Base-by-base conservation (phyloP, 2,113 vertebrate species). In the Otocyon megalotis region DNA sequence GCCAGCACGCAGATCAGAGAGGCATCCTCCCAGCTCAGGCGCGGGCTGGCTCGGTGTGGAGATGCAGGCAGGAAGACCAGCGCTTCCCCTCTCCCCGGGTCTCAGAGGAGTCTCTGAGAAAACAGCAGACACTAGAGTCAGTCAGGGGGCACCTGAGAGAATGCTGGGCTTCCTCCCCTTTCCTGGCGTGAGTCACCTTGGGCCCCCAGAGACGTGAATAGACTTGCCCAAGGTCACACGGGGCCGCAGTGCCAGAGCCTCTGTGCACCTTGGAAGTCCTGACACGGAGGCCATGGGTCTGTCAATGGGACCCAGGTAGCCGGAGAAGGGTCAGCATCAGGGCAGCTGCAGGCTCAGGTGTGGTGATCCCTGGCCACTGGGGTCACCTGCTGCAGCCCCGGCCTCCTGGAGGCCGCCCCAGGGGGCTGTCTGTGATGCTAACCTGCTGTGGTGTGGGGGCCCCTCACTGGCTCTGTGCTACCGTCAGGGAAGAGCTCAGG, bases 381-480 rank as follows among this genome's bases (percentile, higher is more conserved):
- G 62, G 56, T 22, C 20, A 76, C 26, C 4, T 0, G 43, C 7
- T 28, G 43, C 14, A 54, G 50, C 60, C 63, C 17, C 3, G 1
- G 4, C 5, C 3, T 32, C 37, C n/a, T 10, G 12, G 32, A 60
- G 56, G 35, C 16, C 63, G 43, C 28, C 48, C 24, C 0, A 0
- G 9, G n/a, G 28, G 11, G 24, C 53, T 35, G 62, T 48, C 74
- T 5, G 74, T 77, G 14, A 50, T 15, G 26, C 74, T 30, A 26
- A 1, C 16, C 9, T 48, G 53, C 8, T 4, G 0, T n/a, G 35
- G 11, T 0, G 0, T 4, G 14, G 12, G 24, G 24, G n/a, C 15
- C 17, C 13, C 65, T 43, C 14, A 5, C 50, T 62, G 8, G 8
- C 48, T 43, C 67, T 14, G 3, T 0, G 0, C 43, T 11, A n/a